Evolutionary conservation across 2,797 vertebrate species (phyloP).

Genomic region (Myotis daubentonii): DNA sequence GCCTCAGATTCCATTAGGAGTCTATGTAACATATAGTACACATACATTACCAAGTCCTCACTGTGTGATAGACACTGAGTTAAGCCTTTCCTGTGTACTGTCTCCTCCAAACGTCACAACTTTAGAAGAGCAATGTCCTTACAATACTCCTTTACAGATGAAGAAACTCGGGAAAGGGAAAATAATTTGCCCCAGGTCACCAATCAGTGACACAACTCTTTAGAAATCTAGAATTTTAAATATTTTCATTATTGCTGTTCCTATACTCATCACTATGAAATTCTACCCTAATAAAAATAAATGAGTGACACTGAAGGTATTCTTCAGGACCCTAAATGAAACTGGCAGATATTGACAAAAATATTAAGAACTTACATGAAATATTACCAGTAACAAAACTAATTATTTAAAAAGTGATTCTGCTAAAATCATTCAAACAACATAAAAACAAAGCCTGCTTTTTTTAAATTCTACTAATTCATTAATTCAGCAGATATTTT

Average conservation of each 20-base stretch:
- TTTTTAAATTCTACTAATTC: constrained; percentile 26
- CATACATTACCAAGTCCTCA: neutral
- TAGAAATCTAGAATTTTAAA: neutral
- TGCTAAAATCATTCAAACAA: constrained; percentile 13
- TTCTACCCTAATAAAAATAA: constrained; percentile 32
- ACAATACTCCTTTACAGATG: neutral
- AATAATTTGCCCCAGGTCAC: neutral
- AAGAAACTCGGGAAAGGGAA: neutral
- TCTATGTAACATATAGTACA: neutral
- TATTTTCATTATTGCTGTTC: neutral
- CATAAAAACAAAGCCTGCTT: constrained; percentile 5
- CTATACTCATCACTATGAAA: neutral
- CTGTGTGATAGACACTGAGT: neutral
- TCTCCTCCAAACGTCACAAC: neutral
- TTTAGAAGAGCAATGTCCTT: neutral
- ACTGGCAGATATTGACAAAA: neutral
- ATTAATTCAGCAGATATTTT: neutral
- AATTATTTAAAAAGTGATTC: neutral
- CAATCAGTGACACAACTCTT: neutral
- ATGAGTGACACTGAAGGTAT: neutral
- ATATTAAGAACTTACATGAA: neutral
- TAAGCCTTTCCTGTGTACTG: neutral
- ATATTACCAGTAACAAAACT: neutral
- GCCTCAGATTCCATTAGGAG: neutral
- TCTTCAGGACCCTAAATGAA: neutral